A percentile compares a stretch with the other conserved stretches of the same genome.
These are phyloP conservation scores for Phacellophora camtschatica DNA, from an alignment of 30 jellyfish, hydroid and myxozoan species.

Conservation along the genomic window DNA sequence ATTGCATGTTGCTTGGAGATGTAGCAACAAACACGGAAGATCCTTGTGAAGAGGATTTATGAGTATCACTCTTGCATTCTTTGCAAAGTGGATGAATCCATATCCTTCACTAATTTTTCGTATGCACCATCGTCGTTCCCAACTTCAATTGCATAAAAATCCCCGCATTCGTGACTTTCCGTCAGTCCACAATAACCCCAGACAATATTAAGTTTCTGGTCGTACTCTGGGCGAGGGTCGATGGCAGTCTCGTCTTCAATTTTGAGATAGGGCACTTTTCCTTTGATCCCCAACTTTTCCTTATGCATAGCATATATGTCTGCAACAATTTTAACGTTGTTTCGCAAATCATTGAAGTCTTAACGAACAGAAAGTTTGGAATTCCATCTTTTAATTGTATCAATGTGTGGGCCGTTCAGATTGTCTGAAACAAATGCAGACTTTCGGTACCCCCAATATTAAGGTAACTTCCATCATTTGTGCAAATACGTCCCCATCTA, in stretches of 20 bases:
- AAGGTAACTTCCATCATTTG: slow-evolving; percentile 30
- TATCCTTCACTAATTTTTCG: slow-evolving; percentile 4
- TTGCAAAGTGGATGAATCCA: slow-evolving; percentile 20
- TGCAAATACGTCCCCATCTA: slow-evolving; percentile 14
- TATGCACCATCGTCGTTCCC: slow-evolving; percentile 38
- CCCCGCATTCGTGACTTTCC: slow-evolving; percentile 26
- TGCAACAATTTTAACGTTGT: slow-evolving; percentile 5
- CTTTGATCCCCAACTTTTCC: slow-evolving; percentile 2
- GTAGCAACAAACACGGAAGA: slow-evolving; percentile 1
- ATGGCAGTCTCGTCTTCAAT: slow-evolving; percentile 54
- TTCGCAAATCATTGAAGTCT: neutral
- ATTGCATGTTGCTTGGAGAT: slow-evolving; percentile 59
- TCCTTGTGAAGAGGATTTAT: slow-evolving; percentile 21
- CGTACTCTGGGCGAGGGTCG: slow-evolving; percentile 39
- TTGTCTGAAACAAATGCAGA: slow-evolving; percentile 38
- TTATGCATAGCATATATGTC: neutral
- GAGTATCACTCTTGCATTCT: slow-evolving; percentile 27
- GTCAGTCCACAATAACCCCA: slow-evolving; percentile 48
- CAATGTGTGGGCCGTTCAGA: slow-evolving; percentile 38
- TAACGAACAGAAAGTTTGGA: neutral
- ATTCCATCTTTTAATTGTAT: slow-evolving; percentile 44
- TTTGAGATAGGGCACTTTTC: neutral
- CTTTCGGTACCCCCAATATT: slow-evolving; percentile 28
- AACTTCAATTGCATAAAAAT: slow-evolving; percentile 20
- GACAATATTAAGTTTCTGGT: slow-evolving; percentile 21